Base-by-base conservation (phyloP, 1,140 invertebrate species). In the Drosophila dunni region DNA sequence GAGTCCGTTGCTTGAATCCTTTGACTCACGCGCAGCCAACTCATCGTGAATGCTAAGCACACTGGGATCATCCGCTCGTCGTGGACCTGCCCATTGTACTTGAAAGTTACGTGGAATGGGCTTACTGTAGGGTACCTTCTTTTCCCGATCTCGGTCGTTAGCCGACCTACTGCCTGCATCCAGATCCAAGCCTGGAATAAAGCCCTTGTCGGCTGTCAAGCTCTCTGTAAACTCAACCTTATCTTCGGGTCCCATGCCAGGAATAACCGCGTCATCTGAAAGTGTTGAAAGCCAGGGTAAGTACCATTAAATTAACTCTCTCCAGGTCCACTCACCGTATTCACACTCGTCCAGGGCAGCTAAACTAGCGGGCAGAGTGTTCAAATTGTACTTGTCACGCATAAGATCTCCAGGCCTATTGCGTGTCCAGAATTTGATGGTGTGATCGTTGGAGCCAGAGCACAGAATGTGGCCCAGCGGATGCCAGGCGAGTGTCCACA, bases 401-500 rank as follows among this genome's bases (percentile, higher is more conserved):
- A 99, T 99, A 63, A 96, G 94, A 94, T 99, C 99, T 34, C 99
- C 99, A 4, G 99, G 99, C 46, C 98, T 94, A 94, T 99, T 99
- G 71, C 99, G 94, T 2, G 99, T 99, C 99, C 99, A 99, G 93
- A 99, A 99, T 93, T 99, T 99, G 53, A 95, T 98, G 4, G 98
- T 98, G 84, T 99, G 98, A 93, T 99, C 98, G 93, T 99, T 99
- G 20, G 98, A 99, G 5, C 98, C 98, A 3, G 98, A 99, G 88
- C 98, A 99, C 2, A 99, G 93, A 79, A 99, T 99, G 92, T 99
- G 99, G 6, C 99, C 99, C 5, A 99, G 92, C 1, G 99, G 99
- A 94, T 99, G 99, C 99, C 99, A 99, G 17, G 98, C 97, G 74
- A 99, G 93, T 11, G 98, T 97, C 99, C 99, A 99, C 1, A 99